phyloP scores from a whole-genome alignment of 2,888 invertebrate genomes.

The Dicyrtoma fusca region DNA sequence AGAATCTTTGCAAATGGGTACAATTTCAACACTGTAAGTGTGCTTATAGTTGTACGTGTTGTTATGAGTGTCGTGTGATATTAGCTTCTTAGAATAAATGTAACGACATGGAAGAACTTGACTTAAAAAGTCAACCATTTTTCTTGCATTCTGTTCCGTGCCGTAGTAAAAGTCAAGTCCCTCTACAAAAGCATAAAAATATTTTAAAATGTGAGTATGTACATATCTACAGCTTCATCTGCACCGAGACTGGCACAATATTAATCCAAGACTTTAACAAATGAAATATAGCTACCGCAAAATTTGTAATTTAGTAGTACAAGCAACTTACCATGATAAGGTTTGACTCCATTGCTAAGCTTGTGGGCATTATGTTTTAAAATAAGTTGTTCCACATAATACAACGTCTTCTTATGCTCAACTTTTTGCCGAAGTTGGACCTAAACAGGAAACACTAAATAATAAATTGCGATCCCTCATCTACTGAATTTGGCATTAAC shows the following conservation, averaged over 20 bases:
- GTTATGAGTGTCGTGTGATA: conserved; percentile 96
- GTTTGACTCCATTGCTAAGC: conserved; percentile 85
- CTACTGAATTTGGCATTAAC: not conserved
- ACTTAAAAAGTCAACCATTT: conserved; percentile 91
- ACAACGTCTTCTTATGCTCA: conserved; percentile 95
- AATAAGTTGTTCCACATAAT: conserved; percentile 95
- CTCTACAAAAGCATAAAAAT: conserved; percentile 64
- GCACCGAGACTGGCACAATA: too few species aligned
- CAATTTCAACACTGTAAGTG: conserved; percentile 91
- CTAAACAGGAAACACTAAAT: conserved; percentile 58
- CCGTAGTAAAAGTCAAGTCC: conserved; percentile 95
- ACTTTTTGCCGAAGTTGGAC: conserved; percentile 86
- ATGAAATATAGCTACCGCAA: not conserved
- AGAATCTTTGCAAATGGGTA: conserved; percentile 93
- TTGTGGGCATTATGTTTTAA: conserved; percentile 93
- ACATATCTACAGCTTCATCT: not conserved
- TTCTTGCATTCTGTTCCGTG: conserved; percentile 85
- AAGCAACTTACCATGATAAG: conserved; percentile 69
- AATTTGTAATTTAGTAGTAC: too few species aligned
- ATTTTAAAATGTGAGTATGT: conserved; percentile 24
- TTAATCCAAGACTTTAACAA: not conserved
- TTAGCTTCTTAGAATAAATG: conserved; percentile 88
- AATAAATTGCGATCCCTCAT: too few species aligned
- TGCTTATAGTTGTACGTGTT: conserved; percentile 97
- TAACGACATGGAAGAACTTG: conserved; percentile 85